These are phyloP conservation scores for Caenorhabditis tropicalis DNA, from an alignment of 1,140 invertebrate species.

Conservation along the genomic window DNA sequence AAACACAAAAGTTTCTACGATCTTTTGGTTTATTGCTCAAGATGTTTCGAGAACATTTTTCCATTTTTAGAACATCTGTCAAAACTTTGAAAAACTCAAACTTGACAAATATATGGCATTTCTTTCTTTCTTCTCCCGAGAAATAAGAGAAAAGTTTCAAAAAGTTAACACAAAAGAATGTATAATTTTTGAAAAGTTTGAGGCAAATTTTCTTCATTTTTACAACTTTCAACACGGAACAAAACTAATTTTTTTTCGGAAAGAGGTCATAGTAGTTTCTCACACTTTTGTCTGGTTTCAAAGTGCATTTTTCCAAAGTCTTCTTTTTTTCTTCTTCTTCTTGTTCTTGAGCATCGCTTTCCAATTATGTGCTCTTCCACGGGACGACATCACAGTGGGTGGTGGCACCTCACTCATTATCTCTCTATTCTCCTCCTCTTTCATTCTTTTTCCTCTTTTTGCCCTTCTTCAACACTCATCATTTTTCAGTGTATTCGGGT, in stretches of 20 bases:
- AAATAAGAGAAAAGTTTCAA: background rate
- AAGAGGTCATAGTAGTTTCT: background rate
- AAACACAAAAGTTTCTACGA: background rate
- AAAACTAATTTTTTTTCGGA: background rate
- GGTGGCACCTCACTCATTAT: conserved; percentile 37
- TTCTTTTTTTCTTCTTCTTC: background rate
- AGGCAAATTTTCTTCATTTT: background rate
- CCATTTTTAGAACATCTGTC: conserved; percentile 4
- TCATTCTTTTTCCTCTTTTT: background rate
- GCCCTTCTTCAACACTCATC: background rate
- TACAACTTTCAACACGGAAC: background rate
- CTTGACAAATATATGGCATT: background rate
- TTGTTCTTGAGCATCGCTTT: conserved; percentile 6
- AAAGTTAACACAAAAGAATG: background rate
- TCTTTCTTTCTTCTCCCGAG: background rate
- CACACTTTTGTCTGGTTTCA: conserved; percentile 27
- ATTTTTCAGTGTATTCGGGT: conserved; percentile 42
- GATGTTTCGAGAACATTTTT: background rate
- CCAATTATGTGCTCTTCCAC: conserved; percentile 43
- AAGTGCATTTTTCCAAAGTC: background rate
- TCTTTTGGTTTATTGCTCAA: background rate
- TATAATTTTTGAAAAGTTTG: background rate
- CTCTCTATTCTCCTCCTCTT: background rate
- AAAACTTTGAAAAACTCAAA: background rate
- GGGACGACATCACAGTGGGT: background rate